A percentile compares a stretch with the other conserved stretches of the same genome.
Evolutionary conservation across 2,113 vertebrate genomes (phyloP).

Genomic region (Rhinolophus ferrumequinum): DNA sequence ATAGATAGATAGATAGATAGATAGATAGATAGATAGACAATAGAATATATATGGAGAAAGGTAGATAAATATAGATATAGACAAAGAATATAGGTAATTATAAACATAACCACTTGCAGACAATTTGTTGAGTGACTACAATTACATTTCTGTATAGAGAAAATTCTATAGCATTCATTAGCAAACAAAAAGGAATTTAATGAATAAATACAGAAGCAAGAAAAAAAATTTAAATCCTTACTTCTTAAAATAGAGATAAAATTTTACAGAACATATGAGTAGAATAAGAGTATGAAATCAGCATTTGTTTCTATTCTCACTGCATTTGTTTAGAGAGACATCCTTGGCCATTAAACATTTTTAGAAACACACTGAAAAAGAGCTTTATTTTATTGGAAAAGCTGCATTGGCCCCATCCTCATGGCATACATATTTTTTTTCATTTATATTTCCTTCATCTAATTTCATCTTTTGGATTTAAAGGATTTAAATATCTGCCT

Average conservation of each 20-base stretch:
- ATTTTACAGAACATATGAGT: background rate
- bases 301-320: background rate
- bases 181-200: background rate
- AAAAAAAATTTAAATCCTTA: background rate
- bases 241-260: conserved; percentile 2
- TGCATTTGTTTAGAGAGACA: background rate
- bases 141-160: background rate
- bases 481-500: background rate
- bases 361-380: background rate
- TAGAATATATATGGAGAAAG: background rate
- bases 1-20: no score
- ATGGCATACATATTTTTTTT: background rate
- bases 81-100: background rate
- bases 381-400: conserved; percentile 7
- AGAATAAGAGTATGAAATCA: background rate
- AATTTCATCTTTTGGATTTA: background rate
- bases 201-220: background rate
- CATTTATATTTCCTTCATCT: background rate
- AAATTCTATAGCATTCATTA: background rate
- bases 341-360: background rate
- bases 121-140: background rate
- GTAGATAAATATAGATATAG: background rate
- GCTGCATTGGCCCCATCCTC: background rate
- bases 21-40: background rate
- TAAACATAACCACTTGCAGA: background rate